phyloP scores from a whole-genome alignment of 2,888 invertebrate genomes.

The Petrophora chlorosata region DNA sequence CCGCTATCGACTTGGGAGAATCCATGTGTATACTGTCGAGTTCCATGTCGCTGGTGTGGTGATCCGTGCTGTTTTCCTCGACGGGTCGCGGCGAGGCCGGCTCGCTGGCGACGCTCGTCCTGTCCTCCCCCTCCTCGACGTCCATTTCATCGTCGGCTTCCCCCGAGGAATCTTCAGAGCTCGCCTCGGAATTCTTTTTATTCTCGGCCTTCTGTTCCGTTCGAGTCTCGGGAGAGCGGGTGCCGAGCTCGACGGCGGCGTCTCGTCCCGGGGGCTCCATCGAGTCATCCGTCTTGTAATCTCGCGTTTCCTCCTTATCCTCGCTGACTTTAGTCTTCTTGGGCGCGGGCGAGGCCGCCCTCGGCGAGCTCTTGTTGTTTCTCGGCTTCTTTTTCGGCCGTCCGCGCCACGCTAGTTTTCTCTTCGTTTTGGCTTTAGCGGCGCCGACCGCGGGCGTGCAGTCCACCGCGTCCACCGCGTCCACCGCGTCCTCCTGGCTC shows the following conservation, averaged over 20 bases:
- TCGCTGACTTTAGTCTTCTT: slow-evolving; percentile 65
- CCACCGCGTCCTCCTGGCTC: slow-evolving; percentile 75
- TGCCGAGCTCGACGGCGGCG: slow-evolving; percentile 27
- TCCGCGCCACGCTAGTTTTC: slow-evolving; percentile 80
- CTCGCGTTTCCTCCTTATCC: slow-evolving; percentile 43
- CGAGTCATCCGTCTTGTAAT: slow-evolving; percentile 63
- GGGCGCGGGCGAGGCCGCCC: slow-evolving; percentile 53
- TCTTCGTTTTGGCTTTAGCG: slow-evolving; percentile 62
- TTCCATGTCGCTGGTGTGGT: slow-evolving; percentile 80
- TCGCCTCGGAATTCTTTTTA: slow-evolving; percentile 76
- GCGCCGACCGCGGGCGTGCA: slow-evolving; percentile 46
- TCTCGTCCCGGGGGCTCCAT: slow-evolving; percentile 50
- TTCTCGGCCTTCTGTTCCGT: slow-evolving; percentile 54
- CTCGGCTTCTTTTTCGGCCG: slow-evolving; percentile 70
- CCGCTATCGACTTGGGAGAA: slow-evolving; percentile 72
- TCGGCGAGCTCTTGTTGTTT: slow-evolving; percentile 44
- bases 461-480: slow-evolving; percentile 43
- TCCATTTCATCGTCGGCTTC: slow-evolving; percentile 88
- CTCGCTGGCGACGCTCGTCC: slow-evolving; percentile 65
- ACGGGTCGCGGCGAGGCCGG: slow-evolving; percentile 62
- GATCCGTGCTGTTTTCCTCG: slow-evolving; percentile 75
- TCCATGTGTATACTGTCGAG: slow-evolving; percentile 79
- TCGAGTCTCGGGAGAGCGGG: slow-evolving; percentile 45
- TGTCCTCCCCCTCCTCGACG: slow-evolving; percentile 83
- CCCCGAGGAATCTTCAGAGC: slow-evolving; percentile 85